Percentiles rank a stretch among this genome's conserved stretches.
Evolutionary conservation across 2,797 vertebrate species (phyloP).

Genomic region (Dallia pectoralis): DNA sequence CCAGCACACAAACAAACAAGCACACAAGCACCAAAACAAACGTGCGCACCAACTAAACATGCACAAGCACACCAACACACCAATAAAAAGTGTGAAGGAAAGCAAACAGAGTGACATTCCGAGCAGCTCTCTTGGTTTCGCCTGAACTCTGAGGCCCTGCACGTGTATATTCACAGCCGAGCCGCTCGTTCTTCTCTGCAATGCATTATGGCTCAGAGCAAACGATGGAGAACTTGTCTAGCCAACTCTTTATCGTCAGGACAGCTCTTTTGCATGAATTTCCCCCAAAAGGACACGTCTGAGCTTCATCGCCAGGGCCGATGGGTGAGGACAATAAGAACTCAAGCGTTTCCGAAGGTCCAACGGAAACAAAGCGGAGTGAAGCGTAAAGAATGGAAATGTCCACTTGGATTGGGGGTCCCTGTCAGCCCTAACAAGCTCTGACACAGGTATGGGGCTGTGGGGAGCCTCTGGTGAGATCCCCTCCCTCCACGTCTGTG

Average conservation of each 20-base stretch:
- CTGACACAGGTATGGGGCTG: background rate
- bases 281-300: background rate
- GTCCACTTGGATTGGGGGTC: background rate
- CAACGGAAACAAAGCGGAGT: background rate
- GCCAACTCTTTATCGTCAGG: background rate
- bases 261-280: background rate
- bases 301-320: background rate
- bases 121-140: background rate
- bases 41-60: too few species aligned
- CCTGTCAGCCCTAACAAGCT: background rate
- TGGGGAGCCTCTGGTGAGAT: background rate
- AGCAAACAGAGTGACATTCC: slow-evolving; percentile 9
- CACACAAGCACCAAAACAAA: too few species aligned
- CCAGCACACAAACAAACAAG: too few species aligned
- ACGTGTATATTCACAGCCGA: slow-evolving; percentile 19
- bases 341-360: background rate
- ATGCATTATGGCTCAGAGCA: background rate
- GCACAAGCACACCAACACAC: too few species aligned
- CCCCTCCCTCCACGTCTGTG: background rate
- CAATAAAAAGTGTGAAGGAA: background rate
- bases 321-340: background rate
- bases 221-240: background rate
- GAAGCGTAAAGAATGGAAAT: background rate
- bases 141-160: slow-evolving; percentile 11
- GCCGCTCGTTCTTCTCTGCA: background rate